phyloP scores from a whole-genome alignment of 2,888 invertebrate species.

The Hydraecia micacea region DNA sequence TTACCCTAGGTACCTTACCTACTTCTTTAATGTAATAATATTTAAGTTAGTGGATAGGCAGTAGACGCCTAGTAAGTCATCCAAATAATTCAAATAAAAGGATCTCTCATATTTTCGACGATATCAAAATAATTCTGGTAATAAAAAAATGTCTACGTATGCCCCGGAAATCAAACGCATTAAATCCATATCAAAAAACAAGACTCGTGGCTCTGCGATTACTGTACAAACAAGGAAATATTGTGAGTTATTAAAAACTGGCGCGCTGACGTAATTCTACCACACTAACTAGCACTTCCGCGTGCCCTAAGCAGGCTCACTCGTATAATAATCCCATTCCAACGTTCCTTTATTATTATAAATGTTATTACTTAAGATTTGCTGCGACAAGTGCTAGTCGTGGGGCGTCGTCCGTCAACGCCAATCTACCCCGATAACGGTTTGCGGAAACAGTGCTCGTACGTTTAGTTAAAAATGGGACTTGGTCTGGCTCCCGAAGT shows the following conservation, averaged over 20 bases:
- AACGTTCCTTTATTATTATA: conserved; percentile 57
- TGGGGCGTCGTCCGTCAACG: conserved; percentile 71
- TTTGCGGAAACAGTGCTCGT: conserved; percentile 84
- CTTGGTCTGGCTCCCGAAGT: conserved; percentile 87
- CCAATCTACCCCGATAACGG: conserved; percentile 78
- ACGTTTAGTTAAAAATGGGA: conserved; percentile 86
- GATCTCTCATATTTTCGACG: conserved; percentile 4
- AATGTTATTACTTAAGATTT: conserved; percentile 55
- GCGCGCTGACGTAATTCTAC: conserved; percentile 88
- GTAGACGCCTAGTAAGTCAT: neutral
- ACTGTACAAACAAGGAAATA: conserved; percentile 87
- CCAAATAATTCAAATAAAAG: conserved; percentile 16
- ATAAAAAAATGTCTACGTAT: conserved; percentile 50
- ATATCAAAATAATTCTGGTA: conserved; percentile 17
- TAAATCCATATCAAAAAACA: conserved; percentile 67
- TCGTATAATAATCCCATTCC: conserved; percentile 71
- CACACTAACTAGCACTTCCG: conserved; percentile 84
- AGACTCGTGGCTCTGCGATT: conserved; percentile 74
- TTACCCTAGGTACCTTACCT: neutral
- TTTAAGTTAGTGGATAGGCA: neutral
- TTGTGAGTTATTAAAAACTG: conserved; percentile 88
- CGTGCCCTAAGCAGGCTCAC: conserved; percentile 82
- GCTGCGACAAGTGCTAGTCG: conserved; percentile 68
- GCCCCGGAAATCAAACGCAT: conserved; percentile 65
- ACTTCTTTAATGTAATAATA: neutral